Evolutionary conservation across 2,888 invertebrate species (phyloP), one percentile per base, ranked within the genome.

Genomic region (Brenthis ino): DNA sequence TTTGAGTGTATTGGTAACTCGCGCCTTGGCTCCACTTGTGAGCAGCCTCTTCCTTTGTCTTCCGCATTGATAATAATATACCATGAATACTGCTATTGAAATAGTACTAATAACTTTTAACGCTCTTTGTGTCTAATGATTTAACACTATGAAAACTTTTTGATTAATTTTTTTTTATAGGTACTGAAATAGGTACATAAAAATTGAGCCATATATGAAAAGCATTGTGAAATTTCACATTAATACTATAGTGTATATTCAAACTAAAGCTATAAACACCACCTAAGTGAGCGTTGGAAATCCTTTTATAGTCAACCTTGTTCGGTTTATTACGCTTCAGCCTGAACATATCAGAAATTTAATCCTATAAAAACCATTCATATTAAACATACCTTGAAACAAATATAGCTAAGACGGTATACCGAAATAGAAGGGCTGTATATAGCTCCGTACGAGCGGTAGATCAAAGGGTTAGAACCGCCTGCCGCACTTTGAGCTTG

Each of bases 391-490:
- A 68, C 53, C 69, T 77, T 75, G 71, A 74, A 74, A 75, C 73
- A 69, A 68, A 75, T 72, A 80, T 80, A 77, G 80, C 79, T 80
- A 85, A 87, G 85, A 86, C 77, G 78, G 78, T 73, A 76, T 79
- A 85, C 85, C 82, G 77, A 87, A 89, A 87, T 87, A 88, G 85
- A 86, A 86, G 83, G 86, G 86, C 80, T 80, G 78, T 80, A 72
- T 77, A 79, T 82, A 83, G 79, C 76, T 76, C 75, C 74, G 77
- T 82, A 79, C 77, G 78, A 77, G 76, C 72, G 77, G 77, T 75
- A 87, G 83, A 87, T 89, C 88, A 89, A 89, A 89, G 88, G 87
- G 85, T 77, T 76, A 73, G 71, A 72, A 76, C 76, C 77, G 78
- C 78, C 75, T 77, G 77, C 78, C 80, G 75, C 80, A 83, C 86